phyloP scores from a whole-genome alignment of 1,140 invertebrate genomes.

The Mamestra configurata region DNA sequence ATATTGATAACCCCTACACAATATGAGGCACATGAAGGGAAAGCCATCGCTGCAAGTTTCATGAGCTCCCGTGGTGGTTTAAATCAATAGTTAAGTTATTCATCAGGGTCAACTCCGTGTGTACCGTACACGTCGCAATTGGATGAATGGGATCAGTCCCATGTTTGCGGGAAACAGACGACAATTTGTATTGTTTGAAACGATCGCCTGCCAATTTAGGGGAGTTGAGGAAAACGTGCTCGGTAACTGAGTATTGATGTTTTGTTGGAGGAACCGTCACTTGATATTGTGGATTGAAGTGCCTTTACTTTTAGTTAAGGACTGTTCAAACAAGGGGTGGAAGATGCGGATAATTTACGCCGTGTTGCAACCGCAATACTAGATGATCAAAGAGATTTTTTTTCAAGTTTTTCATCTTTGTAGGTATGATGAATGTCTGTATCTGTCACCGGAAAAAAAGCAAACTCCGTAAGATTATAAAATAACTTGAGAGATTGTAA shows the following conservation, averaged over 20 bases:
- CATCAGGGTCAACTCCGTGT: constrained; percentile 25
- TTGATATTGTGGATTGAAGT: not conserved
- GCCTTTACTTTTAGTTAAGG: not conserved
- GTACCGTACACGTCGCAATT: constrained; percentile 20
- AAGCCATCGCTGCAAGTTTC: constrained; percentile 45
- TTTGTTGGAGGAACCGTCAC: not conserved
- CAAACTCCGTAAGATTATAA: no score
- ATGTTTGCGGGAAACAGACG: constrained; percentile 34
- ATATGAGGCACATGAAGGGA: not conserved
- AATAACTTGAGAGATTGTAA: no score
- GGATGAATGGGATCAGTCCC: constrained; percentile 21
- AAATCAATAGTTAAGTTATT: constrained; percentile 57
- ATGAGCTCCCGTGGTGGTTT: constrained; percentile 42
- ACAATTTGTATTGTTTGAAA: constrained; percentile 29
- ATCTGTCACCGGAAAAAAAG: no score
- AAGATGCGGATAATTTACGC: no score
- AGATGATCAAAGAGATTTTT: no score
- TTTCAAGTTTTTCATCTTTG: no score
- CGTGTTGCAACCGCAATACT: no score
- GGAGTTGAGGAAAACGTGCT: constrained; percentile 9
- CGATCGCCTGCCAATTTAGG: constrained; percentile 32
- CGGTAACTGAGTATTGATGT: not conserved
- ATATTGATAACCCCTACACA: constrained; percentile 21
- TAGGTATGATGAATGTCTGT: no score
- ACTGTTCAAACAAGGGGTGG: no score